These are phyloP conservation scores for Papilio polyxenes DNA, from an alignment of 1,140 invertebrate species.

Conservation along the genomic window DNA sequence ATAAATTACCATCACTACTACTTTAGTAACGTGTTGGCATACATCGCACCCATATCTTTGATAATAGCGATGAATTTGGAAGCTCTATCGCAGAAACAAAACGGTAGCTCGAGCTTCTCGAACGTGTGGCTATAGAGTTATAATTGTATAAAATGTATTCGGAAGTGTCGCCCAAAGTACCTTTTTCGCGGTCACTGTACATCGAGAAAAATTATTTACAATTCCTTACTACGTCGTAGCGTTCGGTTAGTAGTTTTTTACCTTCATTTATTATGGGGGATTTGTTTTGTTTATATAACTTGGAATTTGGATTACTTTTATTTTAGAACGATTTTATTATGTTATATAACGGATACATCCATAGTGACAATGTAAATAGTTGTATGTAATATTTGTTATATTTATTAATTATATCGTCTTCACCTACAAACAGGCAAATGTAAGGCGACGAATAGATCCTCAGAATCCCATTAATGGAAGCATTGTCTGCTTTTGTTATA, in stretches of 20 bases:
- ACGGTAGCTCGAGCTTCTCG: constrained; percentile 8
- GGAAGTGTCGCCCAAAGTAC: not conserved
- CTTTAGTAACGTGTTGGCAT: constrained; percentile 29
- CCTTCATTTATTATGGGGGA: constrained; percentile 6
- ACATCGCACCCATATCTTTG: constrained; percentile 42
- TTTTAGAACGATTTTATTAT: constrained; percentile 1
- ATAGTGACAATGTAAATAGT: not conserved
- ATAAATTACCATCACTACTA: constrained; percentile 66
- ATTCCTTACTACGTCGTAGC: constrained; percentile 18
- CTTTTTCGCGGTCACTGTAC: not conserved
- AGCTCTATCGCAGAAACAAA: not conserved
- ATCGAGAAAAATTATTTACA: constrained; percentile 19
- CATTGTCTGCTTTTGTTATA: too few relatives aligned
- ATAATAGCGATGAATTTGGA: constrained; percentile 45
- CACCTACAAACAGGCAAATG: not conserved
- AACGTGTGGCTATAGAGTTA: not conserved
- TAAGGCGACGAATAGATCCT: too few relatives aligned
- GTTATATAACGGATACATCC: not conserved
- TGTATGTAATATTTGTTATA: not conserved
- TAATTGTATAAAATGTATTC: not conserved
- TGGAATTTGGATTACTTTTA: not conserved
- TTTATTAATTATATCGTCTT: not conserved
- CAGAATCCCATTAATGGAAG: too few relatives aligned
- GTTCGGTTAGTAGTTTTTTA: not conserved
- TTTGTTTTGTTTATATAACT: constrained; percentile 6